phyloP scores from a whole-genome alignment of 2,113 vertebrate genomes.

The Cyprinodon tularosa region DNA sequence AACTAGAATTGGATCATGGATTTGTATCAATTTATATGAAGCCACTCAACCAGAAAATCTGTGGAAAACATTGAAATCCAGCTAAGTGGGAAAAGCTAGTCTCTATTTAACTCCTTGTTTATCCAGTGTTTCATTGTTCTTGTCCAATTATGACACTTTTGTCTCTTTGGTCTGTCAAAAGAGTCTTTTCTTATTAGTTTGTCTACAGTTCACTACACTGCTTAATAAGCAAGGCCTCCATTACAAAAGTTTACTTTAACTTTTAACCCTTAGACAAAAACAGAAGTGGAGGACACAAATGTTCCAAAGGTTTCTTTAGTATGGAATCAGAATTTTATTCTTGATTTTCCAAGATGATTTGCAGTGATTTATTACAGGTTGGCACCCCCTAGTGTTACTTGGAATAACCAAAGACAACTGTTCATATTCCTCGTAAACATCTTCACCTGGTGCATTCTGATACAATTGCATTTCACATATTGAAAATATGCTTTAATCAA shows the following conservation, averaged over 20 bases:
- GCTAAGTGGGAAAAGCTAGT: conserved; percentile 58
- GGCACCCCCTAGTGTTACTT: conserved; percentile 75
- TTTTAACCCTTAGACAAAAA: conserved; percentile 69
- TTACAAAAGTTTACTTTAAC: conserved; percentile 64
- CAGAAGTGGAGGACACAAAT: conserved; percentile 12
- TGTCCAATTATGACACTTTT: conserved; percentile 61
- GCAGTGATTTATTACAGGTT: conserved; percentile 46
- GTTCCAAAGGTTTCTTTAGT: conserved; percentile 23
- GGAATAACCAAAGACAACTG: background rate
- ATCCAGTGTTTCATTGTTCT: conserved; percentile 27
- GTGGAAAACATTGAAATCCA: conserved; percentile 59
- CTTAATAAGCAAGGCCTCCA: conserved; percentile 65
- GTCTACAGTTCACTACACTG: conserved; percentile 54
- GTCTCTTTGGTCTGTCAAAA: conserved; percentile 56
- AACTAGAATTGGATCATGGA: conserved; percentile 76
- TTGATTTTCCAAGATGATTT: conserved; percentile 13
- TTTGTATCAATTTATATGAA: conserved; percentile 76
- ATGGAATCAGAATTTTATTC: conserved; percentile 42
- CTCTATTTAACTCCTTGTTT: conserved; percentile 56
- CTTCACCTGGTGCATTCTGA: background rate
- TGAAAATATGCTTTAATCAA: background rate
- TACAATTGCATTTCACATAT: background rate
- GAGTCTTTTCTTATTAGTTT: conserved; percentile 72
- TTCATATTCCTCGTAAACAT: conserved; percentile 23
- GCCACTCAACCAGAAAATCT: conserved; percentile 67